These are phyloP conservation scores for Caenorhabditis drosophilae DNA, from an alignment of 2,888 invertebrate genomes.

Conservation along the genomic window DNA sequence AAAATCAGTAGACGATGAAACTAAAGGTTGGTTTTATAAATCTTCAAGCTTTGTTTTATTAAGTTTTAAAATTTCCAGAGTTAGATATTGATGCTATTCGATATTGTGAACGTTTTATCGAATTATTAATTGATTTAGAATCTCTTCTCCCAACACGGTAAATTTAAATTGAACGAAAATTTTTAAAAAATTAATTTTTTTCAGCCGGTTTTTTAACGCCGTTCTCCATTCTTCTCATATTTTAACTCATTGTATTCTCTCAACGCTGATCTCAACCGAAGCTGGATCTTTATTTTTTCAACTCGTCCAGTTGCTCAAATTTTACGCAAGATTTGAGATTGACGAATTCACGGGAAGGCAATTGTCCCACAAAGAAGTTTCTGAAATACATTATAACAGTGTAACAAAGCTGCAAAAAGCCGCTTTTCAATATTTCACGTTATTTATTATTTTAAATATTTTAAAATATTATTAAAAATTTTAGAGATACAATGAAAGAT, in stretches of 20 bases:
- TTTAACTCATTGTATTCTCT: slow-evolving; percentile 85
- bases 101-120: slow-evolving; percentile 90
- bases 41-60: slow-evolving; percentile 8
- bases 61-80: slow-evolving; percentile 54
- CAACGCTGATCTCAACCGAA: slow-evolving; percentile 74
- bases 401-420: slow-evolving; percentile 92
- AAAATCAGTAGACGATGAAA: slow-evolving; percentile 74
- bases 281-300: slow-evolving; percentile 73
- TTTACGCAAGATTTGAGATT: slow-evolving; percentile 95
- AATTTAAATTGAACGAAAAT: too few species aligned
- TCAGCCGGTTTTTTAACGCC: slow-evolving; percentile 89
- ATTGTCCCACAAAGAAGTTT: slow-evolving; percentile 70
- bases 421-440: slow-evolving; percentile 77
- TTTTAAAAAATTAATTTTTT: too few species aligned
- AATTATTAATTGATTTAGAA: slow-evolving; percentile 93
- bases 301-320: slow-evolving; percentile 89
- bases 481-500: slow-evolving; percentile 74
- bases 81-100: slow-evolving; percentile 74
- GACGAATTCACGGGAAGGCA: slow-evolving; percentile 76
- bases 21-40: slow-evolving; percentile 32
- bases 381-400: slow-evolving; percentile 87
- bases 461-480: background rate
- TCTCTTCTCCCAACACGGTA: slow-evolving; percentile 91
- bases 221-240: slow-evolving; percentile 92
- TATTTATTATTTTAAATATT: background rate